Evolutionary conservation across 2,888 invertebrate species (phyloP), one percentile per base, ranked within the genome.

Genomic region (Leucozona laternaria): DNA sequence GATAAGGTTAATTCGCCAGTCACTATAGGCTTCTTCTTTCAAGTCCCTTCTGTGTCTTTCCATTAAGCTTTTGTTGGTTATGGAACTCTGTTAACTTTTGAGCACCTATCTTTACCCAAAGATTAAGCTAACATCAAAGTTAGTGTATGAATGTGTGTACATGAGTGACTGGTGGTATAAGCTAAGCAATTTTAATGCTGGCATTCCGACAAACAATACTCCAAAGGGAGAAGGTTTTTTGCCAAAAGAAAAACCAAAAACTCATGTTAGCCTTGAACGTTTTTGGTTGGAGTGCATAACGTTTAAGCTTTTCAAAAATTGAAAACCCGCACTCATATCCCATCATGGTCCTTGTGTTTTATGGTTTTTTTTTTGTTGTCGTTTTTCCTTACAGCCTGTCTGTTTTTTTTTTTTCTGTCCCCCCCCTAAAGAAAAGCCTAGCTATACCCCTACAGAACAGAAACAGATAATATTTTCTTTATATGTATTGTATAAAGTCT

Each of bases 381-480:
- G 8, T 64, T 31, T 10, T 13, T 15, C 15, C 11, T 48, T 31
- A 17, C 66, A 22, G n/a, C 17, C 4, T 15, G 8, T 31, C 11
- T n/a, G 4, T 25, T 5, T 50, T n/a, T 37, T 6, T 50, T 25
- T 37, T 17, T 11, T 57, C 0, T 45, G 13, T 43, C 28, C 37
- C 28, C 28, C 25, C 43, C 31, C 25, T 28, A 28, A 34, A 43
- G 28, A 71, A 37, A 57, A 57, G 48, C 66, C 45, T 17, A 40
- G 8, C n/a, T 10, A 0, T 37, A 11, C 15, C 28, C 22, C 17
- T 7, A 34, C n/a, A 37, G 68, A 68, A 66, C 55, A 55, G 60
- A 78, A 78, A 71, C 66, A 82, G 70, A 75, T 83, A 79, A 68
- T 73, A 71, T 68, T 75, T 68, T 82, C 53, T 48, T 40, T 11